These are phyloP conservation scores for Betta splendens DNA, from an alignment of 2,797 vertebrate genomes.

Conservation along the genomic window DNA sequence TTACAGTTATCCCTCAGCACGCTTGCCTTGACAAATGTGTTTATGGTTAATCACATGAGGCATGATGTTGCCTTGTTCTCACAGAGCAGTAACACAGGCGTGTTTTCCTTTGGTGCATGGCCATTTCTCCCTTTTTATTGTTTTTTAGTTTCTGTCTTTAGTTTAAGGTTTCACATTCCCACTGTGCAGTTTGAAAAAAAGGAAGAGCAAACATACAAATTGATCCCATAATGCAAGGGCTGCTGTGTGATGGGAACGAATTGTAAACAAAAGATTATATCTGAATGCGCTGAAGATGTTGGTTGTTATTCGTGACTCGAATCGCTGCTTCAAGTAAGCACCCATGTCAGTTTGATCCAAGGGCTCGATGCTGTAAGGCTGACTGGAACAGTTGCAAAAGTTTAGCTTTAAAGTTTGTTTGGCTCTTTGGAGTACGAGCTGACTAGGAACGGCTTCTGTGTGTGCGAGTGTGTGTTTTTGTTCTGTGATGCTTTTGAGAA, in stretches of 20 bases:
- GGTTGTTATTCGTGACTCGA: conserved; percentile 51
- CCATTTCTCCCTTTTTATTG: conserved; percentile 9
- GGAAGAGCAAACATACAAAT: conserved; percentile 32
- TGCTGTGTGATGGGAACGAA: conserved; percentile 28
- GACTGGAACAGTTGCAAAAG: conserved; percentile 24
- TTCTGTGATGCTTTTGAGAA: conserved; percentile 13
- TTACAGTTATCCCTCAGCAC: conserved; percentile 5
- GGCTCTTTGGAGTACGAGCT: conserved; percentile 1
- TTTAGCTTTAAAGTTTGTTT: conserved; percentile 45
- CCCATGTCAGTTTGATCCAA: conserved; percentile 44
- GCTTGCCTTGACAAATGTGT: conserved; percentile 41
- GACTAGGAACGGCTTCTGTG: conserved; percentile 5
- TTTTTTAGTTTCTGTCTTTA: conserved; percentile 21
- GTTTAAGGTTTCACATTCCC: conserved; percentile 17
- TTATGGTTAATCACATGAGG: conserved; percentile 17
- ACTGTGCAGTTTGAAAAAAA: conserved; percentile 17
- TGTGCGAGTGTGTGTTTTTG: neutral
- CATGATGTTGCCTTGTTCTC: conserved; percentile 35
- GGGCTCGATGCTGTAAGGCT: conserved; percentile 30
- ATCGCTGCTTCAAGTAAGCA: conserved; percentile 32
- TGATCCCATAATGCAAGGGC: conserved; percentile 28
- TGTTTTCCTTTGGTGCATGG: conserved; percentile 13
- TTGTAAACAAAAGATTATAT: conserved; percentile 61
- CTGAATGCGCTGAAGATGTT: conserved; percentile 15
- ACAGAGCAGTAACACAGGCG: neutral